Evolutionary conservation across 2,888 invertebrate genomes (phyloP), one percentile per base, ranked within the genome.

Genomic region (Nematopogon swammerdamellus): DNA sequence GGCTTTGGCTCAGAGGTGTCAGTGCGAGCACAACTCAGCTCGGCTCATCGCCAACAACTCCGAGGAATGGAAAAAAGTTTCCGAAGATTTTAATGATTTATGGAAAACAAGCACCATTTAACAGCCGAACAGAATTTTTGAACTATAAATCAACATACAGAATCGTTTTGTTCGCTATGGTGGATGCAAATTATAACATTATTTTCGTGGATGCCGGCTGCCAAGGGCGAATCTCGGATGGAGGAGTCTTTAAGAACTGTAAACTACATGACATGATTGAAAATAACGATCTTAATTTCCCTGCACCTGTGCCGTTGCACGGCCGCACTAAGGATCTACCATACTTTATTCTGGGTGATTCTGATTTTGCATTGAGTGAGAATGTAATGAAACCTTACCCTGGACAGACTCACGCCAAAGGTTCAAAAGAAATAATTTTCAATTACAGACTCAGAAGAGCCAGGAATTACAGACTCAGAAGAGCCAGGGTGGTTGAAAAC

Each of bases 401-500:
- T 50, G 50, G 46, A 48, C 48, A 44, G 48, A 30, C 30, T 30
- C 49, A 44, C 44, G 50, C 50, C 50, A 49, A 46, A 36, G 48
- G 53, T 18, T 43, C 51, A 2, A 29, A 44, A 48, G 47, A 49
- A 50, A 36, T 51, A 44, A 53, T 51, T 45, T 51, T 45, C 46
- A 53, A 53, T 30, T 51, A 51, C 42, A 19, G 53, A 46, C 46
- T 51, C 19, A 47, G 50, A 45, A 51, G 53, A 50, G 51, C 46
- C 49, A 47, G 51, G 44, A 53, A 53, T 30, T 51, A 51, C 42
- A 19, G 53, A 46, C 46, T 51, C 19, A 47, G 50, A 45, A 51
- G 53, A 50, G 51, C 46, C 49, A 51, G 53, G 49, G 45, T 53
- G 30, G 51, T 53, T 20, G 51, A 53, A 45, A 48, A 52, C 55